Percentiles rank a stretch among this genome's conserved stretches.
These are phyloP conservation scores for Conus betulinus DNA, from an alignment of 1,140 invertebrate genomes.

Conservation along the genomic window DNA sequence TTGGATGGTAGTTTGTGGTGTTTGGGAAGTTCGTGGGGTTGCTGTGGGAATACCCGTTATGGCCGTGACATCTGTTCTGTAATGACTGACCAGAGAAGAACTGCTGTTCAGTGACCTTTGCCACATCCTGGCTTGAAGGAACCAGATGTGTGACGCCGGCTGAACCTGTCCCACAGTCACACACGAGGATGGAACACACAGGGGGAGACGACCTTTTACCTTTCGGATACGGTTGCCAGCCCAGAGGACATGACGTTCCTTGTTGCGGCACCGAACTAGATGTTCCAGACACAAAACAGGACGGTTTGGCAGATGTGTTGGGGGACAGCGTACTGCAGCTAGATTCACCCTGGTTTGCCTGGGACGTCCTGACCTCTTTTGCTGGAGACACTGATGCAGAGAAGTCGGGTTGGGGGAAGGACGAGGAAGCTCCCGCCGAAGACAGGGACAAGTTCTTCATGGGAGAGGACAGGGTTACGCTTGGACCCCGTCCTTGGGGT, in stretches of 20 bases:
- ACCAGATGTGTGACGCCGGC: background rate
- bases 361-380: background rate
- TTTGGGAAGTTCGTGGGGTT: background rate
- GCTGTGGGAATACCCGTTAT: background rate
- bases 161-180: background rate
- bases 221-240: background rate
- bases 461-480: constrained; percentile 12
- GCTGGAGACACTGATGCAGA: background rate
- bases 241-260: background rate
- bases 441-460: background rate
- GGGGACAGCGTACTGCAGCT: background rate
- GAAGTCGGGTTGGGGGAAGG: constrained; percentile 28
- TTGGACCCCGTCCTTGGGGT: background rate
- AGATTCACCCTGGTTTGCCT: background rate
- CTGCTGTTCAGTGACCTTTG: background rate
- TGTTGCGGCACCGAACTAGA: background rate
- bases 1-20: background rate
- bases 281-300: background rate
- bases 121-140: background rate
- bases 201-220: background rate
- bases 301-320: background rate
- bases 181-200: background rate
- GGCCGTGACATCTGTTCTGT: background rate
- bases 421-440: background rate
- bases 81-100: background rate